Evolutionary conservation across 2,113 vertebrate genomes (phyloP).

Genomic region (Hypanus sabinus): DNA sequence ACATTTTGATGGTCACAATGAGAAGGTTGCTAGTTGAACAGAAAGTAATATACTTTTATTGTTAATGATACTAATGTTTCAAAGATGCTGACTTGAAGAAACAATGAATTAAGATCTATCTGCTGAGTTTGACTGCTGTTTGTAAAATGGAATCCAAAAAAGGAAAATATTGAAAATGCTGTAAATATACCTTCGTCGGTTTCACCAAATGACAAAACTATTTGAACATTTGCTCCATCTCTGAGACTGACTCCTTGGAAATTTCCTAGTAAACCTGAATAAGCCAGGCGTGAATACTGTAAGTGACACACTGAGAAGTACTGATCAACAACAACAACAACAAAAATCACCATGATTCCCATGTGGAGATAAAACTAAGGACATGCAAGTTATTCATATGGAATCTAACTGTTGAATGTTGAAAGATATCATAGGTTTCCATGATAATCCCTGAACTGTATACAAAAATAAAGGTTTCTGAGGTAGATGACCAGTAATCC

Average conservation of each 20-base stretch:
- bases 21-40: background rate
- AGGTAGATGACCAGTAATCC: background rate
- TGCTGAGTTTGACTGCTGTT: background rate
- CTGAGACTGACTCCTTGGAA: background rate
- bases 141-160: background rate
- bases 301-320: background rate
- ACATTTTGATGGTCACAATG: background rate
- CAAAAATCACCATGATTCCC: background rate
- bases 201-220: background rate
- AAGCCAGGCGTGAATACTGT: slow-evolving; percentile 8
- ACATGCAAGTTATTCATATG: background rate
- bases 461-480: background rate
- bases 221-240: background rate
- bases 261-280: background rate
- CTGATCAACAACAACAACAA: background rate
- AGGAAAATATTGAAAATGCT: background rate
- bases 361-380: background rate
- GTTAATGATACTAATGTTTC: background rate
- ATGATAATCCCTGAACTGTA: background rate
- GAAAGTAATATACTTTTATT: background rate
- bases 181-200: background rate
- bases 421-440: background rate
- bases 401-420: background rate
- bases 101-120: background rate
- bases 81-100: background rate